Conservation (phyloP, 2,797 vertebrate genomes). For the Catostomus latipinnis region DNA sequence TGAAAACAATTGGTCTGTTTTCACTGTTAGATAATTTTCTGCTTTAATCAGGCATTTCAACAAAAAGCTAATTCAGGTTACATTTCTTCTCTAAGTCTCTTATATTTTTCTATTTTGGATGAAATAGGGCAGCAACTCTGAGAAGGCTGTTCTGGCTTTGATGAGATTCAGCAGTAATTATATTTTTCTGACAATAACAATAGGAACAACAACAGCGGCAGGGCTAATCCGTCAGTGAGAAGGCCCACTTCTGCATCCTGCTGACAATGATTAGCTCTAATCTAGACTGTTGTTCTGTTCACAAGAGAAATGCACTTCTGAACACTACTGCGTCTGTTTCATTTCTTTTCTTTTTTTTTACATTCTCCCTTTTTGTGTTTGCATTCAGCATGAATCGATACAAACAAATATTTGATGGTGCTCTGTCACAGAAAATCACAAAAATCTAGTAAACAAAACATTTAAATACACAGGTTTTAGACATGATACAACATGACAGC, state of each 20-base stretch:
- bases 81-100: conserved; percentile 32
- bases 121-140: conserved; percentile 68
- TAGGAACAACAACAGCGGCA: conserved; percentile 81
- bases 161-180: conserved; percentile 84
- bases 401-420: conserved; percentile 11
- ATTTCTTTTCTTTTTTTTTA: conserved; percentile 49
- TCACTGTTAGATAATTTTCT: background rate
- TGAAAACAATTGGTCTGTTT: conserved; percentile 40
- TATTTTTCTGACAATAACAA: conserved; percentile 81
- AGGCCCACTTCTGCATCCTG: conserved; percentile 79
- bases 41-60: conserved; percentile 46
- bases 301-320: conserved; percentile 77
- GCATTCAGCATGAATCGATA: conserved; percentile 35
- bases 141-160: conserved; percentile 83
- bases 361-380: conserved; percentile 38
- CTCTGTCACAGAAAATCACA: conserved; percentile 13
- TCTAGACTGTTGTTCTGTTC: conserved; percentile 79
- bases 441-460: conserved; percentile 15
- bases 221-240: conserved; percentile 84
- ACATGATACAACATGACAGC: no score
- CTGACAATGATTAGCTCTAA: conserved; percentile 84
- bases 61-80: conserved; percentile 48
- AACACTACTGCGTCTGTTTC: conserved; percentile 72
- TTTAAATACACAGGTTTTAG: background rate
- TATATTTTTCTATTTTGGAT: conserved; percentile 32